A percentile compares a stretch with the other conserved stretches of the same genome.
Evolutionary conservation across 1,140 invertebrate genomes (phyloP).

Genomic region (Camponotus pennsylvanicus): DNA sequence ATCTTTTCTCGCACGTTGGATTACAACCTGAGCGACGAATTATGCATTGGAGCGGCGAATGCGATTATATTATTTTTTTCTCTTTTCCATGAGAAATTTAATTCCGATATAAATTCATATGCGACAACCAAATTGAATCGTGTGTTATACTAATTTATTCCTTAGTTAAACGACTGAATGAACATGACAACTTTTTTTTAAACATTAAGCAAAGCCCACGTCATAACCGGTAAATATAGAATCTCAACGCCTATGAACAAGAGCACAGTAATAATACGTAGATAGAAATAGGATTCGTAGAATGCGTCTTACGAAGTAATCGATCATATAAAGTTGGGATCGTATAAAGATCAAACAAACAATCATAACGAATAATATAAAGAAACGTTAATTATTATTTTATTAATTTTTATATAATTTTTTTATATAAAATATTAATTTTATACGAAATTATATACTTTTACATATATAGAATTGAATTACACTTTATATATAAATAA

Average conservation of each 20-base stretch:
- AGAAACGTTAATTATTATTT: no score
- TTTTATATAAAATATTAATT: no score
- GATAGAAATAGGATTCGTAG: slow-evolving; percentile 9
- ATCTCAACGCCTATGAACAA: slow-evolving; percentile 26
- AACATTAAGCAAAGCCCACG: slow-evolving; percentile 31
- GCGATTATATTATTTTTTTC: slow-evolving; percentile 37
- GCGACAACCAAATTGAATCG: background rate
- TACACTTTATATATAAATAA: no score
- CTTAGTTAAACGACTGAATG: slow-evolving; percentile 36
- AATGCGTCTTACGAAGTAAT: background rate
- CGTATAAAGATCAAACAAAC: no score
- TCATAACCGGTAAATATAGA: slow-evolving; percentile 24
- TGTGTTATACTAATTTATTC: slow-evolving; percentile 20
- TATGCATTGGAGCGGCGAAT: background rate
- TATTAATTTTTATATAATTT: no score
- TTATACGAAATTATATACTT: no score
- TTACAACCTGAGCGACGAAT: background rate
- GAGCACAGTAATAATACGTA: slow-evolving; percentile 25
- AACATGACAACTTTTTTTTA: slow-evolving; percentile 43
- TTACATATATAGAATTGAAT: no score
- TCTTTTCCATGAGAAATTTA: background rate
- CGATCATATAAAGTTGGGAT: background rate
- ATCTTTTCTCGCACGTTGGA: background rate
- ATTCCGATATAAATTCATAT: background rate
- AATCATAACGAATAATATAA: no score